Base-by-base conservation (phyloP, 1,140 invertebrate species). In the Lepidurus packardi region DNA sequence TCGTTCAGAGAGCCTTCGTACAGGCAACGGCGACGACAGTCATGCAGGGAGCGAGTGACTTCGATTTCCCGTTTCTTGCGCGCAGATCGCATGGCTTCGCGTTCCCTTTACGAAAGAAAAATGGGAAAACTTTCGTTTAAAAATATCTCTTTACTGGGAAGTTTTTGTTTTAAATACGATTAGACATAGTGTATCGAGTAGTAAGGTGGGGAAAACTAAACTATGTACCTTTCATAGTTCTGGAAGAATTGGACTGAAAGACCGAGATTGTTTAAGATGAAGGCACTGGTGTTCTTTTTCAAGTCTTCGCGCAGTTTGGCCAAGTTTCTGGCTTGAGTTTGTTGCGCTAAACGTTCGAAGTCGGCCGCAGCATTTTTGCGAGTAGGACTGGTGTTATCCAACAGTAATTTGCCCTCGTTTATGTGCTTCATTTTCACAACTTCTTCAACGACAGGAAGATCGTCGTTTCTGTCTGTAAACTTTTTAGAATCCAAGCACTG, bases 191-290 rank as follows among this genome's bases (percentile, higher is more conserved):
- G 3, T 3, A 21, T 34, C n/a, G 74, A 13, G 41, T 5, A 24
- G n/a, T 5, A 24, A 41, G 5, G 11, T 24, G 74, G 74, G 24
- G 13, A 11, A 75, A 24, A 75, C 16, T 24, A 75, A 24, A 7
- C 16, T 24, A 2, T 24, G 24, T 85, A 93, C 92, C 88, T 87
- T 81, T 93, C 90, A 82, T 89, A 93, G 84, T 94, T 91, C 73
- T 90, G 86, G 78, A 93, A 93, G 85, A 94, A 93, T 82, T 93
- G 91, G 5, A 92, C 85, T 43, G 89, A 89, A 82, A 93, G 86
- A 79, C 93, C 86, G 43, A 94, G 88, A 82, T 93, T 92, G 82
- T 94, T 93, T 1, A 94, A 83, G 1, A 94, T 84, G 82, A 94
- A 94, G 1, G 87, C 85, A 81, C 91, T 87, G 2, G 89, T 86